Percentiles rank a stretch among this genome's conserved stretches.
Conservation (phyloP, 2,113 vertebrate species). For the Pantherophis guttatus region DNA sequence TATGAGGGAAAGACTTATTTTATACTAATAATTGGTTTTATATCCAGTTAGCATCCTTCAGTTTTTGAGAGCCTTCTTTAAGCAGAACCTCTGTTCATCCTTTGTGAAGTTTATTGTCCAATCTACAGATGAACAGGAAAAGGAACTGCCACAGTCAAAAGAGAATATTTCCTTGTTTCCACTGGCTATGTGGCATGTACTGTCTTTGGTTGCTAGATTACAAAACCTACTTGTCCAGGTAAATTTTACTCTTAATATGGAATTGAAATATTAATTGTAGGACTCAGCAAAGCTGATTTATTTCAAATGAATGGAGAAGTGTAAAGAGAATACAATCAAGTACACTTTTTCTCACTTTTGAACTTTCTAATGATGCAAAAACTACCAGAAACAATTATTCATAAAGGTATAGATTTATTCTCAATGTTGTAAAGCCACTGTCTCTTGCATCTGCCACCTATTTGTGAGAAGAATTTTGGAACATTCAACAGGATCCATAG, state of each 20-base stretch:
- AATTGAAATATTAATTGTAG: background rate
- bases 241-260: constrained; percentile 48
- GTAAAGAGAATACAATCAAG: background rate
- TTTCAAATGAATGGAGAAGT: constrained; percentile 16
- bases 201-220: constrained; percentile 75
- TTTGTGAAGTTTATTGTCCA: constrained; percentile 68
- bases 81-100: constrained; percentile 77
- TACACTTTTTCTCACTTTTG: background rate
- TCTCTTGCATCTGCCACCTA: background rate
- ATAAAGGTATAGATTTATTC: background rate
- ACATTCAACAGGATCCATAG: background rate
- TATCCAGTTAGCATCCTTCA: constrained; percentile 80
- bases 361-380: background rate
- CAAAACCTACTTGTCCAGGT: constrained; percentile 86
- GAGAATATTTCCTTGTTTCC: constrained; percentile 77
- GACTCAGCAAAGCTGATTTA: background rate
- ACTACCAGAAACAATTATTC: background rate
- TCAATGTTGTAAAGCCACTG: background rate
- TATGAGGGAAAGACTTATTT: background rate
- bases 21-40: constrained; percentile 22
- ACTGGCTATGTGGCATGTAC: constrained; percentile 69
- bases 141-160: constrained; percentile 47
- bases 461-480: background rate
- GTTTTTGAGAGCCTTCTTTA: constrained; percentile 80
- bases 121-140: constrained; percentile 32